phyloP scores from a whole-genome alignment of 2,113 vertebrate species.

The Dipodomys spectabilis region DNA sequence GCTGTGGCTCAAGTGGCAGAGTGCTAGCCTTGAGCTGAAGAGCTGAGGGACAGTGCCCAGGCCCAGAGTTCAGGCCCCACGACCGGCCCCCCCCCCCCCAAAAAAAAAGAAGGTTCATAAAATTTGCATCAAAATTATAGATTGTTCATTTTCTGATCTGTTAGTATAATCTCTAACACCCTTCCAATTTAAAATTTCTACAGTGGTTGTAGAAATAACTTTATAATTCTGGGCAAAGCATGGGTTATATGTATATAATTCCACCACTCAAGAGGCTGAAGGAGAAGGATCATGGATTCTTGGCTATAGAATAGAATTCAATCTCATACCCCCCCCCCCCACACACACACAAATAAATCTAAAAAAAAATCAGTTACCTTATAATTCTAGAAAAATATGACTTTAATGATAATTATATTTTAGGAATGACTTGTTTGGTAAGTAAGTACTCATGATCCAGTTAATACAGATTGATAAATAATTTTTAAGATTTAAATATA shows the following conservation, averaged over 20 bases:
- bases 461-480: constrained; percentile 33
- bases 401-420: constrained; percentile 28
- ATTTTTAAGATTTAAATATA: constrained; percentile 48
- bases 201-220: constrained; percentile 14
- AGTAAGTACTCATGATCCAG: constrained; percentile 13
- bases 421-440: constrained; percentile 48
- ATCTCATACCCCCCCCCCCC: too few species aligned
- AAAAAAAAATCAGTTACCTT: background rate
- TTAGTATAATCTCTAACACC: background rate
- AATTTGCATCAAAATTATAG: background rate
- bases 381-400: constrained; percentile 16
- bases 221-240: background rate
- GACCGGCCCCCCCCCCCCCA: too few species aligned
- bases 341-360: background rate
- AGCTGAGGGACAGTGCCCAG: too few species aligned
- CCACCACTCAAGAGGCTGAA: background rate
- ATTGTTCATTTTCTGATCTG: constrained; percentile 38
- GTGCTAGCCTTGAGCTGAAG: too few species aligned
- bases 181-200: constrained; percentile 14
- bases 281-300: background rate
- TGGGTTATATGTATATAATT: background rate
- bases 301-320: background rate
- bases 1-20: too few species aligned
- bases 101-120: background rate
- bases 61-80: too few species aligned